Conservation (phyloP, 1,140 invertebrate species). For the Formica selysi region DNA sequence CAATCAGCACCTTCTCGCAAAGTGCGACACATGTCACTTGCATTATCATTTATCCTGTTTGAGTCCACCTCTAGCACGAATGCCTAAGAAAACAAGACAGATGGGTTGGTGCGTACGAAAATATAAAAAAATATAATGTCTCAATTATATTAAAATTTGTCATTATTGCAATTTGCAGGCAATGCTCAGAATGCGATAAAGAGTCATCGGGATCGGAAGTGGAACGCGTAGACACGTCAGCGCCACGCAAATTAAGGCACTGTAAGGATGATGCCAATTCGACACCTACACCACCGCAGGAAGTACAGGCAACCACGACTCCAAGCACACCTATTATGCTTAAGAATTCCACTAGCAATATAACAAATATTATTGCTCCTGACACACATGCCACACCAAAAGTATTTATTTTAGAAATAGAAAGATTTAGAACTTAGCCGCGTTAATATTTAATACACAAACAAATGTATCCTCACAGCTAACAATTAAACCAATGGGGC, state of each 20-base stretch:
- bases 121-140: not conserved
- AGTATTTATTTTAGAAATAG: constrained; percentile 68
- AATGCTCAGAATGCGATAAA: constrained; percentile 96
- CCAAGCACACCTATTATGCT: constrained; percentile 80
- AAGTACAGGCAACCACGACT: constrained; percentile 78
- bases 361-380: constrained; percentile 70
- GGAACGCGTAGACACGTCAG: constrained; percentile 91
- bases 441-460: not conserved
- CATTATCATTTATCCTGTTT: constrained; percentile 98
- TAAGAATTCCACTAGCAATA: constrained; percentile 70
- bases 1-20: constrained; percentile 95
- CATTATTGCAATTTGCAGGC: constrained; percentile 85
- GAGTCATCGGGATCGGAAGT: constrained; percentile 91
- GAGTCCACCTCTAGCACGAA: constrained; percentile 95
- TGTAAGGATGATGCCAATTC: constrained; percentile 88
- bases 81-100: constrained; percentile 98
- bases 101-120: constrained; percentile 92
- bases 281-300: constrained; percentile 78
- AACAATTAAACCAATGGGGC: constrained; percentile 84
- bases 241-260: constrained; percentile 91
- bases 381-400: constrained; percentile 81
- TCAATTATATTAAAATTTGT: not conserved
- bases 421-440: not conserved
- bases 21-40: constrained; percentile 97
- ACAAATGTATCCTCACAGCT: constrained; percentile 74